Evolutionary conservation across 2,113 vertebrate species (phyloP).

Genomic region (Thryonomys swinderianus): DNA sequence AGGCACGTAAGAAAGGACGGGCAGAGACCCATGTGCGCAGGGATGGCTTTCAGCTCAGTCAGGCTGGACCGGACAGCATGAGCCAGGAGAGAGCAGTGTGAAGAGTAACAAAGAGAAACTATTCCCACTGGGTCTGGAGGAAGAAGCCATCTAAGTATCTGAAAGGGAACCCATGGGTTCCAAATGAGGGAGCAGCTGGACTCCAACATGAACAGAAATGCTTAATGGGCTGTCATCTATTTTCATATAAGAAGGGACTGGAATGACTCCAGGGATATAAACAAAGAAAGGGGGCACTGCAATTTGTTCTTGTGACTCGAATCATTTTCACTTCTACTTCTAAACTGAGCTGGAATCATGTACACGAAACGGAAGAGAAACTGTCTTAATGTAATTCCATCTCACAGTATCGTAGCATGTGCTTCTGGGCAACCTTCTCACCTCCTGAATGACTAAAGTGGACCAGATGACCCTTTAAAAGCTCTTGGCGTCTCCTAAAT

Average conservation of each 20-base stretch:
- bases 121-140: not conserved
- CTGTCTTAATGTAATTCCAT: not conserved
- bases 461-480: not conserved
- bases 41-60: not conserved
- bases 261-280: not conserved
- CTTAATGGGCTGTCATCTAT: not conserved
- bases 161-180: not conserved
- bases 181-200: not conserved
- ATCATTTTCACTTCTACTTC: not conserved
- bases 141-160: not conserved
- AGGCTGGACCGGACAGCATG: not conserved
- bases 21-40: not conserved
- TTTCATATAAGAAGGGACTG: not conserved
- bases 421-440: not conserved
- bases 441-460: not conserved
- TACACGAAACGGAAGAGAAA: not conserved
- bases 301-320: not conserved
- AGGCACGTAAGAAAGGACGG: no score
- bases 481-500: not conserved
- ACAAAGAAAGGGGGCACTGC: not conserved
- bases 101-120: not conserved
- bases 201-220: slow-evolving; percentile 24
- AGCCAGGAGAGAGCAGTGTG: not conserved
- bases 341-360: not conserved
- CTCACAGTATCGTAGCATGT: not conserved